Percentiles rank a stretch among this genome's conserved stretches.
Conservation (phyloP, 64 coral and sea anemone species). For the Exaiptasia diaphana region DNA sequence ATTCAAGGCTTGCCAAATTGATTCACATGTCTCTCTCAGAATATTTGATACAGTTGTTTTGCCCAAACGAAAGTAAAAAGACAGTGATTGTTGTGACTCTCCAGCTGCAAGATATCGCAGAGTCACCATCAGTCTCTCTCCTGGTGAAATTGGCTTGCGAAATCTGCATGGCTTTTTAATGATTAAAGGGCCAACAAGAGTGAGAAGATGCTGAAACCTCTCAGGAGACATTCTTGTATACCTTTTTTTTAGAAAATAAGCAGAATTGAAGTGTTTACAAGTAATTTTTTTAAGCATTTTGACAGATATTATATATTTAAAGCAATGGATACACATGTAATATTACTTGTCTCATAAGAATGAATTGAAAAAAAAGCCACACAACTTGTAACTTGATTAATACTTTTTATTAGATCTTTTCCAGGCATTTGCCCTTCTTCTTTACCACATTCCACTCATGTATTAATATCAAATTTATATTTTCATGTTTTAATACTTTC, state of each 20-base stretch:
- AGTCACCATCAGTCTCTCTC: conserved; percentile 35
- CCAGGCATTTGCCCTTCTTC: not conserved
- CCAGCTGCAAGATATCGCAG: conserved; percentile 17
- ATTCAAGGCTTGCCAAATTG: conserved; percentile 12
- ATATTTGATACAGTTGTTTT: conserved; percentile 10
- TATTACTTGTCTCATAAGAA: not conserved
- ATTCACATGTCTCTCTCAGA: conserved; percentile 35
- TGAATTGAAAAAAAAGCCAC: not conserved
- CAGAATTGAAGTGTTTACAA: not conserved
- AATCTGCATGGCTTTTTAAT: conserved; percentile 1
- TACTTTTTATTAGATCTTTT: too few relatives aligned
- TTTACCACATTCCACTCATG: not conserved
- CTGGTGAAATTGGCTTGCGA: conserved; percentile 4
- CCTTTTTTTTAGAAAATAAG: too few relatives aligned
- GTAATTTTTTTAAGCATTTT: not conserved
- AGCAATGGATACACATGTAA: not conserved
- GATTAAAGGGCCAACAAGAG: conserved; percentile 4
- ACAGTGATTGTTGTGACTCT: conserved; percentile 14
- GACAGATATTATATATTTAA: not conserved
- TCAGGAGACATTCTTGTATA: too few relatives aligned
- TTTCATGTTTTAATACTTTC: not conserved
- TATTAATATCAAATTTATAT: not conserved
- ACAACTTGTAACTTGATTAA: too few relatives aligned
- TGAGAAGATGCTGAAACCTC: conserved; percentile 6
- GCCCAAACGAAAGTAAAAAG: not conserved